phyloP scores from a whole-genome alignment of 2,888 invertebrate genomes.

The Troilus luridus region DNA sequence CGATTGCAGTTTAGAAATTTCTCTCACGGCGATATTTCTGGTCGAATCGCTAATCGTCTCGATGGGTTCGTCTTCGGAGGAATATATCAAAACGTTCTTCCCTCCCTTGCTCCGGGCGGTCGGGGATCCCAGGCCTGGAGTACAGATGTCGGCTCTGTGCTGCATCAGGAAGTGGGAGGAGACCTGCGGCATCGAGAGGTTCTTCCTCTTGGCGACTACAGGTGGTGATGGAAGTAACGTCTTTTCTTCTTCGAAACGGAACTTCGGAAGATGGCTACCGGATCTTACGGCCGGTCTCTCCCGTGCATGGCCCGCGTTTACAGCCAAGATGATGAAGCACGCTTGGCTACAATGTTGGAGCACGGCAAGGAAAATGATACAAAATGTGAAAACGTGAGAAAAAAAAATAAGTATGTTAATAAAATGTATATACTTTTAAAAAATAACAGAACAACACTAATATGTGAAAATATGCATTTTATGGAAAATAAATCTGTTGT shows the following conservation, averaged over 20 bases:
- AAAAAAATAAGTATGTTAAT: neutral
- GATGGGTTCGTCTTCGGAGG: neutral
- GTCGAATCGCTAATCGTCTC: neutral
- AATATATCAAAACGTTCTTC: neutral
- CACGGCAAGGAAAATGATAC: neutral
- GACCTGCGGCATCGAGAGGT: neutral
- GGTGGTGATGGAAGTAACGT: neutral
- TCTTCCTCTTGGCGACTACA: neutral
- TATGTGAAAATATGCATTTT: neutral
- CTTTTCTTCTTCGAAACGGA: neutral
- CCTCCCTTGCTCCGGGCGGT: neutral
- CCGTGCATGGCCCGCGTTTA: neutral
- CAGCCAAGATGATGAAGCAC: neutral
- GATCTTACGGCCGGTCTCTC: neutral
- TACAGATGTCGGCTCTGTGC: neutral
- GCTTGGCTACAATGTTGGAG: constrained; percentile 10
- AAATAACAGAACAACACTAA: neutral
- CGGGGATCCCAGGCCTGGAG: neutral
- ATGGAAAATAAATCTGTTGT: neutral
- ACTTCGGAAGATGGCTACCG: neutral
- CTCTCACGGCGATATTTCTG: neutral
- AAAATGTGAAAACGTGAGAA: neutral
- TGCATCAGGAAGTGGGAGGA: constrained; percentile 29
- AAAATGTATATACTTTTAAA: neutral
- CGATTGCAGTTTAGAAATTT: constrained; percentile 15